phyloP scores from a whole-genome alignment of 2,888 invertebrate species.

The Amphimallon solstitiale region DNA sequence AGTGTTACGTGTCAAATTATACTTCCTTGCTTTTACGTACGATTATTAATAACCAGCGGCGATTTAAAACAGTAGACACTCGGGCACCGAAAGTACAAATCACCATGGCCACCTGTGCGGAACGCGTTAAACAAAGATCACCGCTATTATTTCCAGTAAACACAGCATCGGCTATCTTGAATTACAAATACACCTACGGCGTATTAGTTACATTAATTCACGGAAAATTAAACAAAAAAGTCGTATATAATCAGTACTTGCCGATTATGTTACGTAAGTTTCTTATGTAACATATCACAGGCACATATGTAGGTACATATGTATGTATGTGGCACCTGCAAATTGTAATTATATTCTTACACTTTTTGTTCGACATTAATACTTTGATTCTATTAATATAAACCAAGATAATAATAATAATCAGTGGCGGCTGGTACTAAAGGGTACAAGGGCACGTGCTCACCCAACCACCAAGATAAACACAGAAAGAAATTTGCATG shows the following conservation, averaged over 20 bases:
- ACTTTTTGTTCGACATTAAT: too few species aligned
- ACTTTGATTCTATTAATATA: too few species aligned
- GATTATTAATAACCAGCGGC: conserved; percentile 26
- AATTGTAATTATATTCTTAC: too few species aligned
- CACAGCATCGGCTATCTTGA: conserved; percentile 10
- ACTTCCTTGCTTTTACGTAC: conserved; percentile 25
- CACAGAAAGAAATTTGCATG: too few species aligned
- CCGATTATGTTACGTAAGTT: conserved; percentile 23
- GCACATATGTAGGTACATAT: too few species aligned
- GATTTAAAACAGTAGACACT: conserved; percentile 29
- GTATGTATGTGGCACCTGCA: too few species aligned
- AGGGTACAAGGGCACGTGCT: too few species aligned
- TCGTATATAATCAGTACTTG: conserved; percentile 14
- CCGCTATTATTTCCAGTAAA: conserved; percentile 31
- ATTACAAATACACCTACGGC: conserved; percentile 27
- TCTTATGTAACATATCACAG: conserved; percentile 18
- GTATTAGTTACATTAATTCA: conserved; percentile 29
- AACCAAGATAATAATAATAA: too few species aligned
- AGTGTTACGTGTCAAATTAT: conserved; percentile 30
- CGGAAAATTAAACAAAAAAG: conserved; percentile 27
- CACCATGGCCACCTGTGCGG: conserved; percentile 27
- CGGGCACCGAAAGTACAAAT: conserved; percentile 27
- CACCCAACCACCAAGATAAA: too few species aligned
- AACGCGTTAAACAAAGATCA: conserved; percentile 31
- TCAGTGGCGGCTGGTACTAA: too few species aligned